Evolutionary conservation across 2,888 invertebrate species (phyloP), one percentile per base, ranked within the genome.

Genomic region (Amblyjoppa proteus): DNA sequence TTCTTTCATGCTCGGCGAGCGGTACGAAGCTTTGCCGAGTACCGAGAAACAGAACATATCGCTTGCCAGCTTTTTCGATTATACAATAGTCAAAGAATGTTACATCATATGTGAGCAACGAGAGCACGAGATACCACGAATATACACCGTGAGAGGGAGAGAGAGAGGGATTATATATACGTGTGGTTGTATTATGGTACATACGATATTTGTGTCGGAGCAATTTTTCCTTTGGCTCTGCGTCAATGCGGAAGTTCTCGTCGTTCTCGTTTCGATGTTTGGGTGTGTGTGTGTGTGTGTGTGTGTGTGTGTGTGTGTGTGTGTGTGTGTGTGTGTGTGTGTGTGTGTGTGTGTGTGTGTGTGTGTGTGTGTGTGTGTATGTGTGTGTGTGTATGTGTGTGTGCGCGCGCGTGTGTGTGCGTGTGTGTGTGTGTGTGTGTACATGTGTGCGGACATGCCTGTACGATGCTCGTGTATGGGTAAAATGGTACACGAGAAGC

Each of bases 181-280:
- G 64, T 56, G 28, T 13, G 34, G 56, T 84, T 49, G 75, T 66
- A 75, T 64, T 51, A 34, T 49, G 28, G n/a, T 71, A 13, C 69
- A 58, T 51, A 20, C 31, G 45, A 64, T 83, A 69, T 79, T 68
- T 70, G 70, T 66, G 64, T 51, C 70, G 38, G 38, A 61, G 76
- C 73, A 69, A 78, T 81, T 80, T 81, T 83, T 56, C 53, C 69
- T 78, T 49, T 79, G 76, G 76, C 84, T 84, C 58, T 61, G 61
- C 84, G 77, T 77, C 84, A 84, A 84, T 84, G 84, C 81, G 74
- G 73, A 81, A 85, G 74, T 74, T 81, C 68, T 64, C 75, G 64
- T 75, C 56, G 80, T 66, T 73, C 58, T 41, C 74, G 45, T 81
- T 69, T 70, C 41, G 58, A 25, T 58, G 58, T 25, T 58, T 68